phyloP scores from a whole-genome alignment of 2,797 vertebrate species.

The Sebastes hopkinsi region DNA sequence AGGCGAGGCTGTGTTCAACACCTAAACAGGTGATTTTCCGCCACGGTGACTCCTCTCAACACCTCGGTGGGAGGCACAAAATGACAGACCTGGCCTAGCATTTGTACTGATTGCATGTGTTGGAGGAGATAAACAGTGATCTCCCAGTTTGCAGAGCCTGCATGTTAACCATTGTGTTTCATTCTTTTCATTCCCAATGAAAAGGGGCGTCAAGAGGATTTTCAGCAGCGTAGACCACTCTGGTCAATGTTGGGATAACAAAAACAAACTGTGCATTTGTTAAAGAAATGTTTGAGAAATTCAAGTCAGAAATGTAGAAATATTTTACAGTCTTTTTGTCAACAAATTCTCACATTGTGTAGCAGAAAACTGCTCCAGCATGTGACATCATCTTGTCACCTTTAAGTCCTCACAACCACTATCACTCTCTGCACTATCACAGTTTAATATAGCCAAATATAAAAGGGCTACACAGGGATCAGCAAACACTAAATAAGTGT shows the following conservation, averaged over 20 bases:
- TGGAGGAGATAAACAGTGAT: constrained; percentile 81
- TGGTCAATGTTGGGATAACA: constrained; percentile 1
- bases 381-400: constrained; percentile 44
- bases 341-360: not conserved
- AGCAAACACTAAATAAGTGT: constrained; percentile 53
- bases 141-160: constrained; percentile 74
- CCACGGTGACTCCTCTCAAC: constrained; percentile 82
- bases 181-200: constrained; percentile 58
- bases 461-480: constrained; percentile 38
- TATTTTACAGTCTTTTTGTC: not conserved
- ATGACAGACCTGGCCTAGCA: constrained; percentile 76
- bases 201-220: constrained; percentile 49
- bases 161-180: constrained; percentile 73
- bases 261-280: constrained; percentile 12
- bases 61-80: constrained; percentile 78
- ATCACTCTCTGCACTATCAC: constrained; percentile 25
- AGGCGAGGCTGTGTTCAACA: constrained; percentile 78
- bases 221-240: constrained; percentile 13
- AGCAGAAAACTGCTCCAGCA: not conserved
- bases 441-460: constrained; percentile 49
- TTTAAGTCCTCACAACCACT: constrained; percentile 20
- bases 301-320: not conserved
- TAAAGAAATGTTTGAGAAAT: not conserved
- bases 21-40: constrained; percentile 86
- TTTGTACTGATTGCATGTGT: constrained; percentile 83